These are phyloP conservation scores for Saguinus midas DNA, from an alignment of 2,113 vertebrate species.

Conservation along the genomic window DNA sequence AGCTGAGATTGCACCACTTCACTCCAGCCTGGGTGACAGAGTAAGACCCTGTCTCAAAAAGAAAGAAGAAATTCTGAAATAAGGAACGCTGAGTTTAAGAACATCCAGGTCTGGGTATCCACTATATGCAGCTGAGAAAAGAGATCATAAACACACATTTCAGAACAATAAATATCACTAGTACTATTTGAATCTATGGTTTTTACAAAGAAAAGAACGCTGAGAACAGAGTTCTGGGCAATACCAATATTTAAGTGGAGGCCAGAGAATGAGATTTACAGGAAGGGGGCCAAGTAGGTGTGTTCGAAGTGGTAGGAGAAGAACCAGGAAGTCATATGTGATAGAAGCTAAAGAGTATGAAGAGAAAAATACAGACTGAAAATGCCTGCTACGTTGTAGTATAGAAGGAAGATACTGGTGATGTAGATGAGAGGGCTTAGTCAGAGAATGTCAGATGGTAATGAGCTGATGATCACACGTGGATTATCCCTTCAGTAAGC, in stretches of 20 bases:
- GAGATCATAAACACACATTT: background rate
- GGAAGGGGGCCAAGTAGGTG: background rate
- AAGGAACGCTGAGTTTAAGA: background rate
- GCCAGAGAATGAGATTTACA: background rate
- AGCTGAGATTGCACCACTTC: too few species aligned
- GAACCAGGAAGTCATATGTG: background rate
- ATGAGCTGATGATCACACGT: background rate
- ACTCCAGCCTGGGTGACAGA: too few species aligned
- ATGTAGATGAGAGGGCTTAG: background rate
- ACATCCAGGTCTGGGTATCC: background rate
- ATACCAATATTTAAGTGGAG: background rate
- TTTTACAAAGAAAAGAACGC: background rate
- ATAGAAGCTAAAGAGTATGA: background rate
- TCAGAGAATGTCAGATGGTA: background rate
- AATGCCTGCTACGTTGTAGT: background rate
- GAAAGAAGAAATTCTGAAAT: background rate
- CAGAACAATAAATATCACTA: background rate
- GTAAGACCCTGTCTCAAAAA: too few species aligned
- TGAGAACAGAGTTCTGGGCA: background rate
- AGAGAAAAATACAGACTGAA: background rate
- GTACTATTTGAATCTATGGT: background rate
- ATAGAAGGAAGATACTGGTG: background rate
- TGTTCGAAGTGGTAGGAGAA: background rate
- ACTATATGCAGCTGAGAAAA: background rate
- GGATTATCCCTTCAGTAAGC: background rate